Conservation (phyloP, 2,888 invertebrate genomes). For the Holacanthella duospinosa region DNA sequence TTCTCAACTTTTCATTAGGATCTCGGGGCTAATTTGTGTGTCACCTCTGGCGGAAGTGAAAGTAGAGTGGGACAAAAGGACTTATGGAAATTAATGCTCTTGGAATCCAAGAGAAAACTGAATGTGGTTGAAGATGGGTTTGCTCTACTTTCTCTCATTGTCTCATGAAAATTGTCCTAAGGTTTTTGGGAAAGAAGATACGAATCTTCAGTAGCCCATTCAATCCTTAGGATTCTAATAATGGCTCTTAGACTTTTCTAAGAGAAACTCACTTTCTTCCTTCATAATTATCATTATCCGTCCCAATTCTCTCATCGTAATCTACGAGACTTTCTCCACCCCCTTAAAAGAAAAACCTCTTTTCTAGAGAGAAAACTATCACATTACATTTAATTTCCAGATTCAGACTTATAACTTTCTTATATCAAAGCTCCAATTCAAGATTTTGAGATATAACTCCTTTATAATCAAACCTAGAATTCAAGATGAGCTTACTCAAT, state of each 20-base stretch:
- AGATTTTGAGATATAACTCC: no score
- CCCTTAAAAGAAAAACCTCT: neutral
- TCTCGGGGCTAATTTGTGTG: neutral
- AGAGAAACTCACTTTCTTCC: neutral
- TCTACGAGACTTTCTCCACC: neutral
- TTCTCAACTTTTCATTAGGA: conserved; percentile 1
- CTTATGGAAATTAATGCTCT: neutral
- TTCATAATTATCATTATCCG: neutral
- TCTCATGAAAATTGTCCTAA: neutral
- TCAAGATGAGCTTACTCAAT: no score
- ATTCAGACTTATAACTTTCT: no score
- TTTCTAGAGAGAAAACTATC: neutral
- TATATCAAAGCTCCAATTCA: no score
- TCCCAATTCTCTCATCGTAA: neutral
- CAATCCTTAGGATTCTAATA: neutral
- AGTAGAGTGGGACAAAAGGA: neutral
- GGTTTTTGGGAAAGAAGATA: neutral
- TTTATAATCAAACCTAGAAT: no score
- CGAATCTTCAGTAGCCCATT: neutral
- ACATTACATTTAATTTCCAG: neutral
- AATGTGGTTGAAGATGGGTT: neutral
- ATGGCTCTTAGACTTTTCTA: neutral
- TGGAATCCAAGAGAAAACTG: neutral
- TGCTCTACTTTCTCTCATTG: neutral
- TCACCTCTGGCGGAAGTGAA: neutral